These are phyloP conservation scores for Uloborus plumipes DNA, from an alignment of 2,888 invertebrate genomes.

Conservation along the genomic window DNA sequence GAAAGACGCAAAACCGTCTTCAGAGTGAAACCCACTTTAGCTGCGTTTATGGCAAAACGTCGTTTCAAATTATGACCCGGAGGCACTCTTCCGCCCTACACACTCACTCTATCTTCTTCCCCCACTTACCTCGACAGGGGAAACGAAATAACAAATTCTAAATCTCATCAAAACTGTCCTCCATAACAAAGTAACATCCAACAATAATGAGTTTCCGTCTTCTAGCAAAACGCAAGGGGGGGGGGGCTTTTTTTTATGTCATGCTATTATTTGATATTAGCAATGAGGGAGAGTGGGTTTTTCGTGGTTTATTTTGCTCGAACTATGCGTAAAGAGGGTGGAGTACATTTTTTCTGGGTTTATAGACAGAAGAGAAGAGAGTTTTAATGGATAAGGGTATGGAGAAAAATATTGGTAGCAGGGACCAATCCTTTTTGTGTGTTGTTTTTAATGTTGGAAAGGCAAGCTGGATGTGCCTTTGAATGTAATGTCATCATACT, in stretches of 20 bases:
- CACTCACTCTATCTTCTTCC: no score
- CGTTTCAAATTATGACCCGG: conserved; percentile 33
- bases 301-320: conserved; percentile 30
- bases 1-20: no score
- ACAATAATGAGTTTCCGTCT: conserved; percentile 54
- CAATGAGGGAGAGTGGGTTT: conserved; percentile 13
- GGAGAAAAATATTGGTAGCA: no score
- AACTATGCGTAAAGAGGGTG: no score
- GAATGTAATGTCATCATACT: no score
- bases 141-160: conserved; percentile 54
- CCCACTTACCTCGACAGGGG: not conserved
- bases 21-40: not conserved
- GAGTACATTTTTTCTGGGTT: no score
- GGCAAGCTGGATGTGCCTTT: no score
- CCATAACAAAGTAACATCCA: conserved; percentile 25
- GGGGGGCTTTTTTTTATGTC: conserved; percentile 43
- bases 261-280: conserved; percentile 44
- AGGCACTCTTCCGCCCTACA: conserved; percentile 27
- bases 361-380: no score
- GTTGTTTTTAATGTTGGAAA: no score
- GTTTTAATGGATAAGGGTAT: no score
- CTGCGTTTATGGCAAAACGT: conserved; percentile 21
- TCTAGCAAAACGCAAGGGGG: conserved; percentile 13
- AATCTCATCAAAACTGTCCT: conserved; percentile 58
- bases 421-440: no score